phyloP scores from a whole-genome alignment of 2,113 vertebrate species.

The Hepsetus odoe region DNA sequence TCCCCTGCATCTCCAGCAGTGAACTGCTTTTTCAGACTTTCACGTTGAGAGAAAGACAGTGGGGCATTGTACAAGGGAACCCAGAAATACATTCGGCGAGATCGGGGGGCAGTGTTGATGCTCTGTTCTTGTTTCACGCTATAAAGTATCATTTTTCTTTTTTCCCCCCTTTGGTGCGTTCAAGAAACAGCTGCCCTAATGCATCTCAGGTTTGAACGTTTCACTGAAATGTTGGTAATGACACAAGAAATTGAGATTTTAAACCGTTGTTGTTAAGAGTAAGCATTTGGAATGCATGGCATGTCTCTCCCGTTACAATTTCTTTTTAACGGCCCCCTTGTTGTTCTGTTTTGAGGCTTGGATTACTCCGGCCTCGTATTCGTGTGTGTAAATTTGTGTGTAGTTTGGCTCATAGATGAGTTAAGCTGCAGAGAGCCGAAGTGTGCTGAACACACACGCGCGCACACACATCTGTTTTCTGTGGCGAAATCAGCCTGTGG shows the following conservation, averaged over 20 bases:
- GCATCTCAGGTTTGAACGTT: neutral
- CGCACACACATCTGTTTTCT: slow-evolving; percentile 49
- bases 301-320: slow-evolving; percentile 45
- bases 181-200: slow-evolving; percentile 15
- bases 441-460: slow-evolving; percentile 2
- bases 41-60: slow-evolving; percentile 33
- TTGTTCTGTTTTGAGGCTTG: slow-evolving; percentile 44
- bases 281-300: slow-evolving; percentile 34
- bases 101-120: slow-evolving; percentile 30
- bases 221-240: slow-evolving; percentile 17
- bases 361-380: slow-evolving; percentile 42
- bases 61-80: slow-evolving; percentile 28
- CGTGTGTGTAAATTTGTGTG: slow-evolving; percentile 40
- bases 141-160: slow-evolving; percentile 13
- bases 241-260: slow-evolving; percentile 34
- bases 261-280: slow-evolving; percentile 31
- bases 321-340: slow-evolving; percentile 45
- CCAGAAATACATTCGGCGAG: slow-evolving; percentile 18
- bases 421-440: slow-evolving; percentile 26
- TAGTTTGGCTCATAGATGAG: slow-evolving; percentile 37
- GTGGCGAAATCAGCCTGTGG: slow-evolving; percentile 50
- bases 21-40: slow-evolving; percentile 37
- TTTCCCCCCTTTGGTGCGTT: neutral
- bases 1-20: slow-evolving; percentile 11
- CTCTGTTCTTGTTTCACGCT: slow-evolving; percentile 16